These are phyloP conservation scores for Bembecia ichneumoniformis DNA, from an alignment of 2,888 invertebrate genomes.

Conservation along the genomic window DNA sequence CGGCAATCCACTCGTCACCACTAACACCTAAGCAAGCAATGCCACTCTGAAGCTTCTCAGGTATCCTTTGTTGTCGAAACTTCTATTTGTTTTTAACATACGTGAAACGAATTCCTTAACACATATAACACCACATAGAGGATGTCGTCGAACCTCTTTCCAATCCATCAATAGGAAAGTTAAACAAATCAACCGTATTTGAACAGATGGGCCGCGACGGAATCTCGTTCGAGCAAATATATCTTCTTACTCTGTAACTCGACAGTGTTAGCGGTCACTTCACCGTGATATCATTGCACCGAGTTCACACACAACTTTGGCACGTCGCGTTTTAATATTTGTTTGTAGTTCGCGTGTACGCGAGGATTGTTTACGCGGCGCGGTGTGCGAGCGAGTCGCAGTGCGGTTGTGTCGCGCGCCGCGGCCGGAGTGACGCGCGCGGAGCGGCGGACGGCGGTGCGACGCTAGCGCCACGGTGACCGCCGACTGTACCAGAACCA, in stretches of 20 bases:
- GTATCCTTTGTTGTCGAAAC: conserved; percentile 58
- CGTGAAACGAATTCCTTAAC: conserved; percentile 60
- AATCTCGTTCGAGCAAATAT: conserved; percentile 1
- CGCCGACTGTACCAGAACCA: conserved; percentile 24
- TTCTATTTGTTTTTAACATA: conserved; percentile 59
- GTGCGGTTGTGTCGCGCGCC: conserved; percentile 54
- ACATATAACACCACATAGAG: conserved; percentile 46
- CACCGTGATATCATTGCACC: conserved; percentile 43
- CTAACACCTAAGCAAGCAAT: conserved; percentile 60
- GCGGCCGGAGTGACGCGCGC: conserved; percentile 66
- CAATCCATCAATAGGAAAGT: conserved; percentile 58
- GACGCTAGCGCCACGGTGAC: conserved; percentile 39
- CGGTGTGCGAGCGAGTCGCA: conserved; percentile 30
- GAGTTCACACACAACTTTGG: conserved; percentile 34
- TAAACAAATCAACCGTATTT: conserved; percentile 52
- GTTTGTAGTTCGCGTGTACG: conserved; percentile 24
- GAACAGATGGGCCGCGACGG: conserved; percentile 17
- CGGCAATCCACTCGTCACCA: conserved; percentile 38
- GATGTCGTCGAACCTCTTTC: conserved; percentile 48
- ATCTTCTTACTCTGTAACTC: conserved; percentile 18
- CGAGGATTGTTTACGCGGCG: conserved; percentile 26
- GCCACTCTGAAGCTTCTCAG: conserved; percentile 34
- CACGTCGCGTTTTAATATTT: conserved; percentile 39
- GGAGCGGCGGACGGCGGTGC: conserved; percentile 30
- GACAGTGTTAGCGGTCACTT: conserved; percentile 32